Evolutionary conservation across 2,797 vertebrate species (phyloP), one percentile per base, ranked within the genome.

Genomic region (Euthynnus affinis): DNA sequence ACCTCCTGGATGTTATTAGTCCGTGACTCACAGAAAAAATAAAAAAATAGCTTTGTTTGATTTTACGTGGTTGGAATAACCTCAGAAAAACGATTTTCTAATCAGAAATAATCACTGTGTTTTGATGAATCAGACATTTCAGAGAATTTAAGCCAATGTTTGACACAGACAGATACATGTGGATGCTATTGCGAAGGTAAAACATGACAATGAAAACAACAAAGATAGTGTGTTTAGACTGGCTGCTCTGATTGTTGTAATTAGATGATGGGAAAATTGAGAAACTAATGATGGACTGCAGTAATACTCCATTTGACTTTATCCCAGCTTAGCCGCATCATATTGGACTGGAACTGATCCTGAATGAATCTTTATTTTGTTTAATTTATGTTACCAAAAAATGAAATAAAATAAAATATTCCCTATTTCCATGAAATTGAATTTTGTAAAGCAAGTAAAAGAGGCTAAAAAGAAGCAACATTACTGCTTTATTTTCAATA

Each of bases 51-150:
- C 68, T 68, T 7, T 0, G 51, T 79, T 27, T 18, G 56, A 60
- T 69, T 84, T 63, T 1, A 49, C 27, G 20, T 61, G n/a, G 52
- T n/a, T 74, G 48, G 40, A 63, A 67, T 83, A 2, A 65, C 60
- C n/a, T 81, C 56, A 34, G 34, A n/a, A 4, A 29, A 56, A 84
- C 73, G 3, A 74, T 14, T 52, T 25, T 76, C 44, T 63, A 78
- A 88, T 83, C 52, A 70, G 52, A 4, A 27, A 9, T 76, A 80
- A 89, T 83, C 0, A 42, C 12, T 0, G 25, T 75, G 59, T 59
- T 76, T 65, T 69, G 40, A 15, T 22, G 56, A 67, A 46, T 73
- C 9, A 1, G 29, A 40, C 65, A 52, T 23, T 51, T 44, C 13
- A 20, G 2, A 9, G 2, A 1, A 7, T 7, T 22, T 13, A 55